Evolutionary conservation across 2,797 vertebrate species (phyloP).

Genomic region (Cyclura pinguis): DNA sequence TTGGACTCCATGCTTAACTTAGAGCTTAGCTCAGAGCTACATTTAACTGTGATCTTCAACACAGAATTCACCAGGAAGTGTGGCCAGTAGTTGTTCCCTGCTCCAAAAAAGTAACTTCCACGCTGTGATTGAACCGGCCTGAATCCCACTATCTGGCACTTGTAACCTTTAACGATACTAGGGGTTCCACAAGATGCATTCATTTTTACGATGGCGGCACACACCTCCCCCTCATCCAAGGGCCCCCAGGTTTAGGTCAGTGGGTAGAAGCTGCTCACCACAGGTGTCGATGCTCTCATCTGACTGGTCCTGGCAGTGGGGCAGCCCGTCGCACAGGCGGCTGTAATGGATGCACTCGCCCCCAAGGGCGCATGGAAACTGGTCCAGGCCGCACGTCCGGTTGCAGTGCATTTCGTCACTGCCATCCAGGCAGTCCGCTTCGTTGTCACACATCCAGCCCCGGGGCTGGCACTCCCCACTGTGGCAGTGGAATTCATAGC

Average conservation of each 20-base stretch:
- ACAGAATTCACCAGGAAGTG: no score
- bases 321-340: slow-evolving; percentile 86
- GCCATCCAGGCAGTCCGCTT: slow-evolving; percentile 87
- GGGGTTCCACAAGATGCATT: neutral
- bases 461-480: slow-evolving; percentile 84
- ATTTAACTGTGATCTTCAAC: no score
- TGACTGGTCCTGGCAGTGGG: slow-evolving; percentile 86
- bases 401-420: slow-evolving; percentile 86
- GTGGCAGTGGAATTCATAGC: slow-evolving; percentile 82
- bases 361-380: slow-evolving; percentile 78
- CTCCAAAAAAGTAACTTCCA: no score
- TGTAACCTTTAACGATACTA: no score
- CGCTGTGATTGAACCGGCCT: no score
- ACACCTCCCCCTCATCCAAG: no score
- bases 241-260: no score
- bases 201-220: neutral
- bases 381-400: slow-evolving; percentile 74
- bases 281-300: slow-evolving; percentile 87
- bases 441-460: slow-evolving; percentile 89
- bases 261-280: slow-evolving; percentile 74
- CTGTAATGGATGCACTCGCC: slow-evolving; percentile 82
- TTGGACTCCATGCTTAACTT: neutral
- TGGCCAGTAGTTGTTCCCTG: no score
- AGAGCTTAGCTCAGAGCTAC: no score
- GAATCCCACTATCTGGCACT: no score